Percentiles rank a stretch among this genome's conserved stretches.
These are phyloP conservation scores for Plectrocnemia conspersa DNA, from an alignment of 1,140 invertebrate genomes.

Conservation along the genomic window DNA sequence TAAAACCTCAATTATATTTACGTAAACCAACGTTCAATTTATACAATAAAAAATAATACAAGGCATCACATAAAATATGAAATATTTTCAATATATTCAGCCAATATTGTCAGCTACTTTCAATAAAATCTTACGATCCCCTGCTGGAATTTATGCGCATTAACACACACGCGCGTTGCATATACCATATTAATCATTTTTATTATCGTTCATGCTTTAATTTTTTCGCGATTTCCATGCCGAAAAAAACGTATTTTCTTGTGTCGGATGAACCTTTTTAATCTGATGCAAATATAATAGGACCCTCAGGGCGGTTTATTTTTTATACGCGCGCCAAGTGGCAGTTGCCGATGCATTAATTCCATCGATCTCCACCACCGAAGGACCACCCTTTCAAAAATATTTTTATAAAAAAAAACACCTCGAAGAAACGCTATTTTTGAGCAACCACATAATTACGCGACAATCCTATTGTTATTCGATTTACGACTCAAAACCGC, in stretches of 20 bases:
- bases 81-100: too few relatives aligned
- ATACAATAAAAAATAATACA: too few relatives aligned
- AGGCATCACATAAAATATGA: too few relatives aligned
- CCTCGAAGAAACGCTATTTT: too few relatives aligned
- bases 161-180: slow-evolving; percentile 14
- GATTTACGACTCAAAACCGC: too few relatives aligned
- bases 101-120: too few relatives aligned
- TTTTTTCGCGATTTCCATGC: slow-evolving; percentile 12
- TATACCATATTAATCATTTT: slow-evolving; percentile 25
- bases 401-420: too few relatives aligned
- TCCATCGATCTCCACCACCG: slow-evolving; percentile 12
- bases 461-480: neutral
- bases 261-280: slow-evolving; percentile 31
- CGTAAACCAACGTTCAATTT: too few relatives aligned
- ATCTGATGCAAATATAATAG: slow-evolving; percentile 35
- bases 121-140: too few relatives aligned
- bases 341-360: slow-evolving; percentile 28
- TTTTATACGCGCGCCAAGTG: slow-evolving; percentile 27
- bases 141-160: slow-evolving; percentile 19
- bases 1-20: too few relatives aligned
- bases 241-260: slow-evolving; percentile 17
- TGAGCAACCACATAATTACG: too few relatives aligned
- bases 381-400: too few relatives aligned
- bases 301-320: slow-evolving; percentile 23
- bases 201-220: slow-evolving; percentile 12